Conservation (phyloP, 2,797 vertebrate genomes). For the Pteronotus mesoamericanus region DNA sequence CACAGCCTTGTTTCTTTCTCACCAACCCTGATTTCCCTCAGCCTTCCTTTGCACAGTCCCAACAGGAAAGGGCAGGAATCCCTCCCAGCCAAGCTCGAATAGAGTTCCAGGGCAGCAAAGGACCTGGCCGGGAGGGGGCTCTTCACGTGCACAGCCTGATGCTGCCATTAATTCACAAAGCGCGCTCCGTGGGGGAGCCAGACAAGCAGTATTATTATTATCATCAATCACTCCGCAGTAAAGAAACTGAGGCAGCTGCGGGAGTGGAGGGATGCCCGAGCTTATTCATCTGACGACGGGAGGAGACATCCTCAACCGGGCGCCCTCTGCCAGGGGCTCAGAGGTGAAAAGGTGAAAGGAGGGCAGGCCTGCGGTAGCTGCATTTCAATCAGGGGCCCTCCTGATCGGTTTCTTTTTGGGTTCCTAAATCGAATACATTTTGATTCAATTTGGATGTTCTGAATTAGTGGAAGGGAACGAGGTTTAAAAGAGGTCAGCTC, state of each 20-base stretch:
- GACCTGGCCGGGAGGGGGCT: background rate
- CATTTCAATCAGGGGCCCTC: background rate
- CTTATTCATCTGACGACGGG: background rate
- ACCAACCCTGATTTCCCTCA: background rate
- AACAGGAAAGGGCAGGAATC: background rate
- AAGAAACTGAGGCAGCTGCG: constrained; percentile 71
- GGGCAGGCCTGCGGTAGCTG: background rate
- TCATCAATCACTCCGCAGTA: constrained; percentile 44
- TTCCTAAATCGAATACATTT: constrained; percentile 68
- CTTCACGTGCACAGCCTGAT: background rate
- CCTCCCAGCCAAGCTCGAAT: background rate
- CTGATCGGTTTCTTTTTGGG: background rate
- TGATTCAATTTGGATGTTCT: constrained; percentile 78
- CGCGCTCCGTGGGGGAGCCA: background rate
- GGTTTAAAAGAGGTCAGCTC: constrained; percentile 75
- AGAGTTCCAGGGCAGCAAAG: background rate
- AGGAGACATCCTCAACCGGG: no score
- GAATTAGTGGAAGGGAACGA: constrained; percentile 76
- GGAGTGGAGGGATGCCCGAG: background rate
- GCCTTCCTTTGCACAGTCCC: background rate
- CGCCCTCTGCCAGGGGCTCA: background rate
- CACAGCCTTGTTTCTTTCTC: background rate
- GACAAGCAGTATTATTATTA: constrained; percentile 53
- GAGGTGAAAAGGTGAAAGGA: background rate
- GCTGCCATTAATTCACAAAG: constrained; percentile 45